Percentiles rank a stretch among this genome's conserved stretches.
Conservation (phyloP, 2,888 invertebrate species). For the Apeira syringaria region DNA sequence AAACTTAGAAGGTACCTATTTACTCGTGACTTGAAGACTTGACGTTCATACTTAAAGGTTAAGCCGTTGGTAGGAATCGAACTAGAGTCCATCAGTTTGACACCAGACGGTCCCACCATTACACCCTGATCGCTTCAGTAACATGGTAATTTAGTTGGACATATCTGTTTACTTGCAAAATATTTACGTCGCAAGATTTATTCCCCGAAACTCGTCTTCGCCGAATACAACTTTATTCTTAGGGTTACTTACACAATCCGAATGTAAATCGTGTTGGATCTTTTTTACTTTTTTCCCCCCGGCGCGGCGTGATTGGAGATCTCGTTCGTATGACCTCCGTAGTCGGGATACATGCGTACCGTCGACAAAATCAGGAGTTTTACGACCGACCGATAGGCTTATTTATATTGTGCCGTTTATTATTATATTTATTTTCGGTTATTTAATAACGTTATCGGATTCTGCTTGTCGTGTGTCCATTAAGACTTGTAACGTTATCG, state of each 20-base stretch:
- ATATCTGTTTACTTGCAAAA: too few relatives aligned
- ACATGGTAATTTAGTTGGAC: too few relatives aligned
- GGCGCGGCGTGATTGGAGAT: slow-evolving; percentile 34
- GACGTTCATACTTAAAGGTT: too few relatives aligned
- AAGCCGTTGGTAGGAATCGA: too few relatives aligned
- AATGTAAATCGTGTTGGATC: slow-evolving; percentile 16
- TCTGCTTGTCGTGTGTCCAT: slow-evolving; percentile 60
- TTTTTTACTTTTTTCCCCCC: slow-evolving; percentile 26
- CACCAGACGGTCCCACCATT: too few relatives aligned
- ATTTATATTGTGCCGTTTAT: slow-evolving; percentile 65
- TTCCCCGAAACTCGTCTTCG: slow-evolving; percentile 25
- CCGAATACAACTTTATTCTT: slow-evolving; percentile 7
- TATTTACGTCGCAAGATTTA: slow-evolving; percentile 32
- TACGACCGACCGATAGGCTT: slow-evolving; percentile 61
- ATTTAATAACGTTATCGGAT: slow-evolving; percentile 71
- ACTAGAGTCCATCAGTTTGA: too few relatives aligned
- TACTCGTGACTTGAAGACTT: too few relatives aligned
- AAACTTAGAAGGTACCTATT: too few relatives aligned
- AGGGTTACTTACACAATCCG: slow-evolving; percentile 16
- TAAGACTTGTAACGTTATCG: slow-evolving; percentile 58
- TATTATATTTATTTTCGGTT: too few relatives aligned
- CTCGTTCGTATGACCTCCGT: slow-evolving; percentile 38
- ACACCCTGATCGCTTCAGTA: too few relatives aligned
- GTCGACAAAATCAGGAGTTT: slow-evolving; percentile 59
- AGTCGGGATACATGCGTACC: slow-evolving; percentile 41